phyloP scores from a whole-genome alignment of 1,140 invertebrate genomes.

The Drosophila pruinosa region DNA sequence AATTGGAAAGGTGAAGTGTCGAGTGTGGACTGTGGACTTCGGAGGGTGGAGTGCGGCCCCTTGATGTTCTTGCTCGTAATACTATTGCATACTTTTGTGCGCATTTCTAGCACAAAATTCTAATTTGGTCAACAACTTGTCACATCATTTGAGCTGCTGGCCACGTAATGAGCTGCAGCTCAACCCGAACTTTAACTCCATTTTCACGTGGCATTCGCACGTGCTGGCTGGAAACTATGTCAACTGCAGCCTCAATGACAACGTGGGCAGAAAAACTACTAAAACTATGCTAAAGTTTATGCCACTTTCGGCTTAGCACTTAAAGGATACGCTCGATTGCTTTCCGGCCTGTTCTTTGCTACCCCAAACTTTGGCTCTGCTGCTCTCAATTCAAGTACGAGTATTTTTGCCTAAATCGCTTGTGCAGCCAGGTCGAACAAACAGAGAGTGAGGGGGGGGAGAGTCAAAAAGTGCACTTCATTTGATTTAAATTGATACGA shows the following conservation, averaged over 20 bases:
- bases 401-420: constrained; percentile 15
- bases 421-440: constrained; percentile 28
- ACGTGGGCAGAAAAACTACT: background rate
- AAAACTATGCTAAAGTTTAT: constrained; percentile 67
- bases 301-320: constrained; percentile 49
- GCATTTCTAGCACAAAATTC: constrained; percentile 46
- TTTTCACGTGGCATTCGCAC: constrained; percentile 58
- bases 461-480: constrained; percentile 71
- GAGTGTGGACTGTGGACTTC: background rate
- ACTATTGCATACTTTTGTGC: constrained; percentile 39
- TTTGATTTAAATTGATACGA: constrained; percentile 79
- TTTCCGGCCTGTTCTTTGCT: constrained; percentile 34
- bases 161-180: constrained; percentile 77
- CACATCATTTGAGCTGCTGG: constrained; percentile 67
- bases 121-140: constrained; percentile 68
- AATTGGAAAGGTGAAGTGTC: constrained; percentile 20
- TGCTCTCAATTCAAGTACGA: constrained; percentile 43
- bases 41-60: background rate
- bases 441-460: background rate
- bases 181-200: constrained; percentile 9
- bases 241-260: constrained; percentile 35
- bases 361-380: constrained; percentile 13
- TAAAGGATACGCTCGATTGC: constrained; percentile 66
- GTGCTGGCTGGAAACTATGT: constrained; percentile 66
- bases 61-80: background rate